Conservation (phyloP, 2,113 vertebrate genomes). For the Triplophysa tibetana region DNA sequence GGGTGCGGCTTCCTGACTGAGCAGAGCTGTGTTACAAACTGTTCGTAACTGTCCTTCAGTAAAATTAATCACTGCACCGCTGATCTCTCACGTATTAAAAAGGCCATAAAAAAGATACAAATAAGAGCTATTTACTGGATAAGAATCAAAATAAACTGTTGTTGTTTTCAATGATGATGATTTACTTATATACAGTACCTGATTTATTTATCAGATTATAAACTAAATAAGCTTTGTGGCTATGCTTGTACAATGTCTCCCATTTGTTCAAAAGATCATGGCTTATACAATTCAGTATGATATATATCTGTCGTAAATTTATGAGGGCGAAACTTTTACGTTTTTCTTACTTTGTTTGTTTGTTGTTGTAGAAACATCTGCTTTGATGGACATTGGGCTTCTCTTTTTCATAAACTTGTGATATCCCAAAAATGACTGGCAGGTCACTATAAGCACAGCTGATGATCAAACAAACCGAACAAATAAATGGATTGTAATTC, state of each 20-base stretch:
- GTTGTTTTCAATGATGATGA: conserved; percentile 25
- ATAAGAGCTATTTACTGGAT: conserved; percentile 29
- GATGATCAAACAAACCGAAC: conserved; percentile 43
- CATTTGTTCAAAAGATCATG: conserved; percentile 33
- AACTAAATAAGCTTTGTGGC: conserved; percentile 36
- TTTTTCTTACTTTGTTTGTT: conserved; percentile 14
- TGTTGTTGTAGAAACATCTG: conserved; percentile 30
- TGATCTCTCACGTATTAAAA: conserved; percentile 30
- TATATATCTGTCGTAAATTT: conserved; percentile 39
- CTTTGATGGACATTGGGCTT: conserved; percentile 12
- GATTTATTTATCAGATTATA: conserved; percentile 37
- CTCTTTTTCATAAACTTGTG: conserved; percentile 38
- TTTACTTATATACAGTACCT: conserved; percentile 26
- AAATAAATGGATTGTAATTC: conserved; percentile 48
- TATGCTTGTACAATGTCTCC: conserved; percentile 42
- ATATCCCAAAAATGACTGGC: conserved; percentile 41
- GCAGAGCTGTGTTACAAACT: conserved; percentile 24
- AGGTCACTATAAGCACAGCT: conserved; percentile 53
- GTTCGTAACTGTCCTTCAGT: conserved; percentile 23
- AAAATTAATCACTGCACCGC: conserved; percentile 43
- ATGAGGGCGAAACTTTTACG: conserved; percentile 36
- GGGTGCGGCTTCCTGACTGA: conserved; percentile 25
- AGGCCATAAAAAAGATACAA: conserved; percentile 38
- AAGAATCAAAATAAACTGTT: conserved; percentile 17
- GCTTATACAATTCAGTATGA: conserved; percentile 44